phyloP scores from a whole-genome alignment of 2,888 invertebrate genomes.

The Pecten maximus region DNA sequence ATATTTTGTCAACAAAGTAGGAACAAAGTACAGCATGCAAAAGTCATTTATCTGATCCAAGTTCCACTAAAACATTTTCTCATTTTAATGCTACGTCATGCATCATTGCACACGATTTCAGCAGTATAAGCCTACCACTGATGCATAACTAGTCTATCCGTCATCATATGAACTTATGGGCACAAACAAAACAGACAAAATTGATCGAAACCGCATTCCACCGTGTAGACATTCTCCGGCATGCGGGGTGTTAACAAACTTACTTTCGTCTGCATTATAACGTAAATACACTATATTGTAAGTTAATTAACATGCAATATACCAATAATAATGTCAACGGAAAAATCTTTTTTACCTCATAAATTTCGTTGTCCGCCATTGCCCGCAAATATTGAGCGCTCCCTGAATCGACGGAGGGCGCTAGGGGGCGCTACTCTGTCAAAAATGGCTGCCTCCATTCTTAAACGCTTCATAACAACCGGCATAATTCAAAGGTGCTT shows the following conservation, averaged over 20 bases:
- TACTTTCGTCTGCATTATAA: background rate
- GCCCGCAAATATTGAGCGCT: slow-evolving; percentile 44
- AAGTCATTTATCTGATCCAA: too few relatives aligned
- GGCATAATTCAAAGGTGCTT: slow-evolving; percentile 37
- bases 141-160: too few relatives aligned
- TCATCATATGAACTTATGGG: background rate
- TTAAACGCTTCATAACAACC: slow-evolving; percentile 37
- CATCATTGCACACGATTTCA: background rate
- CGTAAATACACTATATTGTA: background rate
- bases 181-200: background rate
- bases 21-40: too few relatives aligned
- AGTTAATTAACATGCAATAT: background rate
- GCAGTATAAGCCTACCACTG: too few relatives aligned
- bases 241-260: background rate
- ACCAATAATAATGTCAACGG: slow-evolving; percentile 20
- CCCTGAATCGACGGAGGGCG: slow-evolving; percentile 27
- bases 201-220: slow-evolving; percentile 41
- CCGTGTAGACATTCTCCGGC: slow-evolving; percentile 19
- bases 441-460: slow-evolving; percentile 55
- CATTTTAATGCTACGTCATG: background rate
- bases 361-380: slow-evolving; percentile 63
- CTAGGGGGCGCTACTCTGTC: slow-evolving; percentile 49
- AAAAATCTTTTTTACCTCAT: slow-evolving; percentile 60
- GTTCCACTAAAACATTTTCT: background rate
- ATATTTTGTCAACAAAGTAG: too few relatives aligned